Percentiles rank a stretch among this genome's conserved stretches.
These are phyloP conservation scores for Hippocampus guttulatus DNA, from an alignment of 2,113 vertebrate species.

Conservation along the genomic window DNA sequence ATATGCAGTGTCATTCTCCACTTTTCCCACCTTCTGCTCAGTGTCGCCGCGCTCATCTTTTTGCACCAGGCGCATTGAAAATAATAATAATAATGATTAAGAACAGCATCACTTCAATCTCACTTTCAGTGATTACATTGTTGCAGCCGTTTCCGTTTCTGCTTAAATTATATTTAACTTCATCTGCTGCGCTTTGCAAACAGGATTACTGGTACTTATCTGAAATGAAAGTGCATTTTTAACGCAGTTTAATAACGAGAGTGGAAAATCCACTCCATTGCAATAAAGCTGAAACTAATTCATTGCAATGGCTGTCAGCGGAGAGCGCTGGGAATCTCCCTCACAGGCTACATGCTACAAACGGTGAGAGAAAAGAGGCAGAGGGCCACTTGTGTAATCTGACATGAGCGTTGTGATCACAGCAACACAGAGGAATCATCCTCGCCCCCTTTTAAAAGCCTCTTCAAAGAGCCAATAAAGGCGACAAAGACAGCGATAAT, in stretches of 20 bases:
- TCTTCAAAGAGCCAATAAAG: constrained; percentile 60
- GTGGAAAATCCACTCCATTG: constrained; percentile 74
- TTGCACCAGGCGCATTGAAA: constrained; percentile 59
- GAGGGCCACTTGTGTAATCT: constrained; percentile 61
- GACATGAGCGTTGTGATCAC: constrained; percentile 52
- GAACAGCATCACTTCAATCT: constrained; percentile 75
- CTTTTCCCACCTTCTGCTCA: constrained; percentile 55
- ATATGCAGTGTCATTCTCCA: constrained; percentile 24
- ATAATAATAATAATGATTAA: constrained; percentile 67
- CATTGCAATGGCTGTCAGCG: constrained; percentile 66
- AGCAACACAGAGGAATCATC: constrained; percentile 51
- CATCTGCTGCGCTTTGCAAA: constrained; percentile 71
- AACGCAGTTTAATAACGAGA: constrained; percentile 75
- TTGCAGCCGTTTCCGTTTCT: constrained; percentile 72
- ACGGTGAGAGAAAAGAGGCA: constrained; percentile 36
- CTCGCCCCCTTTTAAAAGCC: constrained; percentile 48
- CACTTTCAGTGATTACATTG: constrained; percentile 76
- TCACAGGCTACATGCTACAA: constrained; percentile 40
- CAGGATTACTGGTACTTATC: constrained; percentile 79
- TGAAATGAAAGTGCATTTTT: constrained; percentile 80
- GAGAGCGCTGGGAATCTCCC: constrained; percentile 54
- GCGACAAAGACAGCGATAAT: constrained; percentile 48
- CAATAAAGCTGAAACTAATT: constrained; percentile 78
- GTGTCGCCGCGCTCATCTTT: constrained; percentile 31
- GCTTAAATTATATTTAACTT: constrained; percentile 78